Evolutionary conservation across 2,113 vertebrate genomes (phyloP).

Genomic region (Ailurus styani): DNA sequence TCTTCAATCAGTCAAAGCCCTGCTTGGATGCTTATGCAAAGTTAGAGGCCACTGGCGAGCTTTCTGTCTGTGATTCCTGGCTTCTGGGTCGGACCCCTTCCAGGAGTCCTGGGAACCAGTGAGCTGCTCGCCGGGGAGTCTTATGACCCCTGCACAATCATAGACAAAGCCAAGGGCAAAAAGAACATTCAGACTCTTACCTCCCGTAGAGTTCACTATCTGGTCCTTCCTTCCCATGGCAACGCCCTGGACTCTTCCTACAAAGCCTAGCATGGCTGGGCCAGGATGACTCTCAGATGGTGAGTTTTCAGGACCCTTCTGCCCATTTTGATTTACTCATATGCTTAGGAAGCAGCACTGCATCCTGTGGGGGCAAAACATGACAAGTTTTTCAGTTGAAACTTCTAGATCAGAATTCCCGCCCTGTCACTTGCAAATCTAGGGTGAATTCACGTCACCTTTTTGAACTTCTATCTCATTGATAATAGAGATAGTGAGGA

Average conservation of each 20-base stretch:
- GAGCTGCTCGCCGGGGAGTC: background rate
- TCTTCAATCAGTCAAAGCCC: too few relatives aligned
- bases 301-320: background rate
- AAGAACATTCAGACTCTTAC: background rate
- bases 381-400: background rate
- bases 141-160: background rate
- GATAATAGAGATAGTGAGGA: background rate
- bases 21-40: too few relatives aligned
- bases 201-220: background rate
- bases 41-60: background rate
- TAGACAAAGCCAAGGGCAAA: background rate
- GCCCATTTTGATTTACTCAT: background rate
- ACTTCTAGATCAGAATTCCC: background rate
- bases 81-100: background rate
- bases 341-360: background rate
- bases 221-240: background rate
- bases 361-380: background rate
- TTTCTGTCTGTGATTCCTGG: background rate
- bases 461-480: background rate
- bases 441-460: background rate
- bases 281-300: background rate
- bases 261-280: background rate
- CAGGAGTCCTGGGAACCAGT: background rate
- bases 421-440: background rate
- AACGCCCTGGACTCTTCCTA: background rate